A percentile compares a stretch with the other conserved stretches of the same genome.
Evolutionary conservation across 2,888 invertebrate genomes (phyloP).

Genomic region (Drosophila atripex): DNA sequence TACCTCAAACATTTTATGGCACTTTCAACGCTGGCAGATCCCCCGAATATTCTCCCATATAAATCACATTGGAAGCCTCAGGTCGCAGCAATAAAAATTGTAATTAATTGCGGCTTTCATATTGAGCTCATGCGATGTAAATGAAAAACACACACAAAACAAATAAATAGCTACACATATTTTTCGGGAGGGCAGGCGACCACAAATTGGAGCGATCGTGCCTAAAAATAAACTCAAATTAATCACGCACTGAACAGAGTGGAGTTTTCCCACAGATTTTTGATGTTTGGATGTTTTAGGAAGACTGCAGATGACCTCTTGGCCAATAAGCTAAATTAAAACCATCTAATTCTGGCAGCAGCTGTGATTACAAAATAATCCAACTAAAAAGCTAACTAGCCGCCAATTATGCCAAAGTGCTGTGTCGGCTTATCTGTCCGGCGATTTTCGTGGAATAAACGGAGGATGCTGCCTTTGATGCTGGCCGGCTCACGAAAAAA

Average conservation of each 20-base stretch:
- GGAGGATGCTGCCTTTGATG: constrained; percentile 55
- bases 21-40: constrained; percentile 50
- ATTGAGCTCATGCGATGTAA: constrained; percentile 45
- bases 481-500: constrained; percentile 37
- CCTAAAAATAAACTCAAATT: constrained; percentile 73
- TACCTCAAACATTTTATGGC: constrained; percentile 70
- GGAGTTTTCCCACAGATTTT: constrained; percentile 17
- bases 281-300: constrained; percentile 11
- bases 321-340: constrained; percentile 1
- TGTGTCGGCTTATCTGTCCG: constrained; percentile 57
- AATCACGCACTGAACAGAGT: constrained; percentile 57
- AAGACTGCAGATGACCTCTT: constrained; percentile 16
- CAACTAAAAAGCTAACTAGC: constrained; percentile 59
- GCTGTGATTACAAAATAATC: constrained; percentile 48
- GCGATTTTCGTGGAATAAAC: constrained; percentile 49
- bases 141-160: constrained; percentile 51
- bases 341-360: constrained; percentile 35
- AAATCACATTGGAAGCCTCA: constrained; percentile 63
- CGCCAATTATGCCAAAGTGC: constrained; percentile 66
- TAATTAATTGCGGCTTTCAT: constrained; percentile 72
- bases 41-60: constrained; percentile 63
- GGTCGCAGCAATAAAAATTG: constrained; percentile 72
- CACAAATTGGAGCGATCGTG: constrained; percentile 46
- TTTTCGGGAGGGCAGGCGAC: constrained; percentile 32
- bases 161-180: constrained; percentile 64